These are phyloP conservation scores for Drosophila littoralis DNA, from an alignment of 1,140 invertebrate species.

Conservation along the genomic window DNA sequence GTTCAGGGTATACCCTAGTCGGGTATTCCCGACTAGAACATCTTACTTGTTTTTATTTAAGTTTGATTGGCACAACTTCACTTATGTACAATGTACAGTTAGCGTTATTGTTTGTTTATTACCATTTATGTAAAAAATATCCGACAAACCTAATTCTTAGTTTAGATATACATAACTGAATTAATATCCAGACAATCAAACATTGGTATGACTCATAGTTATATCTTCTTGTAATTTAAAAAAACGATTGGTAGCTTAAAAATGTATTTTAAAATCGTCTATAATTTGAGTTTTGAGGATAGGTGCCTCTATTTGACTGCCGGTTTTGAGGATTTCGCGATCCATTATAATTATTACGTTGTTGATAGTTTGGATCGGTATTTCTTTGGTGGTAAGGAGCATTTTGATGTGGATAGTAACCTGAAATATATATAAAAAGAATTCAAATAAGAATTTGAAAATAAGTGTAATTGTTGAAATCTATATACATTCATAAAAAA, in stretches of 20 bases:
- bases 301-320: slow-evolving; percentile 26
- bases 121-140: no score
- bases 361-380: slow-evolving; percentile 41
- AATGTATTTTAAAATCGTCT: slow-evolving; percentile 47
- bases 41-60: no score
- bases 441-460: background rate
- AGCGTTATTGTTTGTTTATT: no score
- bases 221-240: no score
- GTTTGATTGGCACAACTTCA: no score
- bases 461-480: background rate
- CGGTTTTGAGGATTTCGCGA: slow-evolving; percentile 41
- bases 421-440: slow-evolving; percentile 17
- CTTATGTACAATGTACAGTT: no score
- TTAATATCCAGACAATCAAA: no score
- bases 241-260: background rate
- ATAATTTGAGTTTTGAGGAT: slow-evolving; percentile 49
- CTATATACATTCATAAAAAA: background rate
- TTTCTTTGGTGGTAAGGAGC: slow-evolving; percentile 42
- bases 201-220: no score
- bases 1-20: no score
- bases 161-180: no score
- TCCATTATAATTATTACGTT: slow-evolving; percentile 54
- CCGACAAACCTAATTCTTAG: no score
- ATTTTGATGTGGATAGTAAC: slow-evolving; percentile 36
- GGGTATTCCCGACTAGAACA: no score